These are phyloP conservation scores for Naso thynnoides DNA, from an alignment of 2,797 vertebrate genomes.

Conservation along the genomic window DNA sequence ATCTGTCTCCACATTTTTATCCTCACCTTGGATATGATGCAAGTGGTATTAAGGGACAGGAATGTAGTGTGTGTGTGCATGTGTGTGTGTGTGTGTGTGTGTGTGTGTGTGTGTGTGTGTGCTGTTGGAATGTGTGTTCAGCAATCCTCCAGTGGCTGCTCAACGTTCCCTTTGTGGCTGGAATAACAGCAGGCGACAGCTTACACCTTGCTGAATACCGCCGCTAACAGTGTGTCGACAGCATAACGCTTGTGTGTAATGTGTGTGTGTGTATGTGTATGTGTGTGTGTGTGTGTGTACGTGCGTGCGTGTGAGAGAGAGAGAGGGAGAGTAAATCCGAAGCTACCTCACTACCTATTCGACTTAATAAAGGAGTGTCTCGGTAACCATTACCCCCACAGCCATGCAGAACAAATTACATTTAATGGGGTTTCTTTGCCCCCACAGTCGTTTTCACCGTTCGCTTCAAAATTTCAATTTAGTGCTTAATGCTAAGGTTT, in stretches of 20 bases:
- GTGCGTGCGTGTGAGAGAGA: too few species aligned
- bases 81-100: conserved; percentile 13
- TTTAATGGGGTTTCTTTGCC: conserved; percentile 94
- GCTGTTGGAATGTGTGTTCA: conserved; percentile 35
- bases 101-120: conserved; percentile 9
- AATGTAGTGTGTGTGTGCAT: conserved; percentile 33
- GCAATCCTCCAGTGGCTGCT: conserved; percentile 78
- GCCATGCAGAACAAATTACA: conserved; percentile 98
- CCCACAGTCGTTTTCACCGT: conserved; percentile 92
- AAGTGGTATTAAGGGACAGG: conserved; percentile 17
- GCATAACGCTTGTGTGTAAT: conserved; percentile 12
- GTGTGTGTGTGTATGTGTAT: conserved; percentile 29
- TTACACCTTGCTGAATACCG: conserved; percentile 91
- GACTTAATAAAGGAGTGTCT: conserved; percentile 91
- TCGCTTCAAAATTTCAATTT: conserved; percentile 97
- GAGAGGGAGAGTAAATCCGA: conserved; percentile 78
- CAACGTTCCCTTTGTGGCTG: conserved; percentile 86
- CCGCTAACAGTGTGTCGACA: conserved; percentile 75
- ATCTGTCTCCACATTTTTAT: conserved; percentile 5
- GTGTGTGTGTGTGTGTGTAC: conserved; percentile 28
- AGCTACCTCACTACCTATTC: conserved; percentile 93
- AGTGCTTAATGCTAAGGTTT: conserved; percentile 92
- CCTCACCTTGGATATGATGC: conserved; percentile 20
- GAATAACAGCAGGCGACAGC: conserved; percentile 86
- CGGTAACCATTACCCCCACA: conserved; percentile 93